phyloP scores from a whole-genome alignment of 1,140 invertebrate species.

The Hestina assimilis region DNA sequence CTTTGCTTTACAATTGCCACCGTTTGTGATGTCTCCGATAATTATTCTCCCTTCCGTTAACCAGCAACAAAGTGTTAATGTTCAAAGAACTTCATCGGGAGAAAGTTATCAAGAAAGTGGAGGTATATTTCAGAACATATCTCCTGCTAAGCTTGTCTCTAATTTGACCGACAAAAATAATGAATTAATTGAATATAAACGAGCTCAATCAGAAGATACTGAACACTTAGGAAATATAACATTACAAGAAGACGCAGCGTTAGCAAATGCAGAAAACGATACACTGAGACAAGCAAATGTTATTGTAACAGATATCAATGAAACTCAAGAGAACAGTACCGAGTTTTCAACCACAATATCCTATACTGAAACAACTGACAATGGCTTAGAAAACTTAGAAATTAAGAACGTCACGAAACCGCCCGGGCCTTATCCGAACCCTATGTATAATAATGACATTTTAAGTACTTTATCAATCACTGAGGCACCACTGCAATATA shows the following conservation, averaged over 20 bases:
- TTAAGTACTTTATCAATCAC: conserved; percentile 40
- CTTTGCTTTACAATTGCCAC: conserved; percentile 34
- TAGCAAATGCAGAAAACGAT: too few species aligned
- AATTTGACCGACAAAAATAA: not conserved
- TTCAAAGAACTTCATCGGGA: conserved; percentile 26
- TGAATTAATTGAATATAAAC: not conserved
- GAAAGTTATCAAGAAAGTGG: conserved; percentile 29
- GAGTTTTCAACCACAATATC: conserved; percentile 13
- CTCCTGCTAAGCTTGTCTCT: conserved; percentile 26
- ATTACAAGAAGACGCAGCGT: not conserved
- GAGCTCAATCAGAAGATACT: not conserved
- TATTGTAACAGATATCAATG: conserved; percentile 4
- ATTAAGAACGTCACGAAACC: conserved; percentile 5
- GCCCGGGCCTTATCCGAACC: conserved; percentile 35
- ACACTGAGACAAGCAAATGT: conserved; percentile 20
- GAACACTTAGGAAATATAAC: not conserved
- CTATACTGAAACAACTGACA: conserved; percentile 14
- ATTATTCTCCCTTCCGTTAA: conserved; percentile 45
- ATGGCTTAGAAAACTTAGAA: conserved; percentile 19
- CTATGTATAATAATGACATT: conserved; percentile 40
- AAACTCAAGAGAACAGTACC: conserved; percentile 15
- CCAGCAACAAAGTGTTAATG: conserved; percentile 38
- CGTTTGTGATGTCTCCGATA: conserved; percentile 43
- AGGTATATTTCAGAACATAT: conserved; percentile 28
- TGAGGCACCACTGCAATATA: conserved; percentile 13